Evolutionary conservation across 2,888 invertebrate genomes (phyloP).

Genomic region (Ellobium chinense): DNA sequence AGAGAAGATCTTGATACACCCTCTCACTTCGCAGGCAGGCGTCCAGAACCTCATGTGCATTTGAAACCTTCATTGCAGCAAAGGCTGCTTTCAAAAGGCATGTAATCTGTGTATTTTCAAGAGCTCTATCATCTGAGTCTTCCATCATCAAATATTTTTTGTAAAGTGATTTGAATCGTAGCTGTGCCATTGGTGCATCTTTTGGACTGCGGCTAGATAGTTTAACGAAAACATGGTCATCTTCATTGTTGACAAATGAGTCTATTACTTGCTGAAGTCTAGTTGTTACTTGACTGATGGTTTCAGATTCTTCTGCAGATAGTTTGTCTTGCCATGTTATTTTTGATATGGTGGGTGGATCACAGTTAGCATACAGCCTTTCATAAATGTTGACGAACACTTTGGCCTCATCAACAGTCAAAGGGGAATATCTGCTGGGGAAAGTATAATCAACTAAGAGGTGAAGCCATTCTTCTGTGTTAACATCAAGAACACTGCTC

Average conservation of each 20-base stretch:
- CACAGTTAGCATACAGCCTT: conserved; percentile 52
- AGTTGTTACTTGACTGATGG: conserved; percentile 50
- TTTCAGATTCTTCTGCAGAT: conserved; percentile 47
- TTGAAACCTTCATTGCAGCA: conserved; percentile 59
- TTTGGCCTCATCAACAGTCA: conserved; percentile 59
- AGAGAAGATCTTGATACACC: conserved; percentile 68
- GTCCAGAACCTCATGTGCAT: conserved; percentile 61
- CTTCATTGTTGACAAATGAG: conserved; percentile 43
- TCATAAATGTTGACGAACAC: conserved; percentile 64
- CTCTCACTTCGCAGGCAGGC: conserved; percentile 68
- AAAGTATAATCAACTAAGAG: conserved; percentile 61
- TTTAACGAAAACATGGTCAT: conserved; percentile 67
- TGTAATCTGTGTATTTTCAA: conserved; percentile 65
- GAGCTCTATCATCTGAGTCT: conserved; percentile 8
- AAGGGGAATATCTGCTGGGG: conserved; percentile 60
- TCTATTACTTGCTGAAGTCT: conserved; percentile 57
- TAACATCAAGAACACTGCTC: conserved; percentile 63
- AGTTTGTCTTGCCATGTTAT: conserved; percentile 50
- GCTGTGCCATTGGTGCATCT: conserved; percentile 66
- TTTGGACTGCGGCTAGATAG: conserved; percentile 71
- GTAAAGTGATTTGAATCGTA: conserved; percentile 61
- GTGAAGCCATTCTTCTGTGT: conserved; percentile 67
- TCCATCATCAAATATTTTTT: conserved; percentile 48
- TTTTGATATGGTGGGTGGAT: conserved; percentile 31
- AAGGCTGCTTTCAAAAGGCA: conserved; percentile 67